Percentiles rank a stretch among this genome's conserved stretches.
These are phyloP conservation scores for Tragelaphus strepsiceros DNA, from an alignment of 2,113 vertebrate genomes.

Conservation along the genomic window DNA sequence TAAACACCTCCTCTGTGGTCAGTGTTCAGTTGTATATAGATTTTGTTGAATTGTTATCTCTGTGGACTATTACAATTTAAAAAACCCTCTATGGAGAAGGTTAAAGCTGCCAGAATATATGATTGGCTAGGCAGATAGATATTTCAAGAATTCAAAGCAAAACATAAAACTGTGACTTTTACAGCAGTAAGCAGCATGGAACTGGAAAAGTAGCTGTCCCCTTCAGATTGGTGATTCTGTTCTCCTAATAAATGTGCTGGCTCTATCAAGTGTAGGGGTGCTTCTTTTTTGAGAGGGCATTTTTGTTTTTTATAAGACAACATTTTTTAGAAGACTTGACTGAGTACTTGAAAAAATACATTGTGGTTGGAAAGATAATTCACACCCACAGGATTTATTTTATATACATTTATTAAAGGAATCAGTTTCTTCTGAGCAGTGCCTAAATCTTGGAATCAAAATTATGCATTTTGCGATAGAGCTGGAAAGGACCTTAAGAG, in stretches of 20 bases:
- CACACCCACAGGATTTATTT: conserved; percentile 19
- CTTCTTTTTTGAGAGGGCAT: background rate
- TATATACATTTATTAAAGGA: conserved; percentile 16
- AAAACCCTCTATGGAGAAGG: background rate
- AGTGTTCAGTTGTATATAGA: background rate
- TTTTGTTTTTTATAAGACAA: background rate
- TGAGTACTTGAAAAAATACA: conserved; percentile 14
- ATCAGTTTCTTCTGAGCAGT: conserved; percentile 10
- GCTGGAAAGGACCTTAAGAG: background rate
- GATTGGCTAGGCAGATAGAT: conserved; percentile 21
- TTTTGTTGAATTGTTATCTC: conserved; percentile 11
- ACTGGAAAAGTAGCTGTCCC: background rate
- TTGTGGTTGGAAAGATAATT: conserved; percentile 34
- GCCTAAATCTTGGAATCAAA: background rate
- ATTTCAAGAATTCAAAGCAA: conserved; percentile 40
- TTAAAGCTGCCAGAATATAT: background rate
- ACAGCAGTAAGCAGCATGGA: background rate
- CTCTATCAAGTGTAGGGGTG: background rate
- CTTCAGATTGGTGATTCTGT: background rate
- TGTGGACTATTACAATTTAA: background rate
- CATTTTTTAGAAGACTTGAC: background rate
- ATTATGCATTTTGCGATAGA: conserved; percentile 9
- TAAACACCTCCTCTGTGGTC: conserved; percentile 22
- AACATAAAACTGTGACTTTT: background rate
- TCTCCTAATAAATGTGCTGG: background rate